Base-by-base conservation (phyloP, 2,113 vertebrate species). In the Apaloderma vittatum region DNA sequence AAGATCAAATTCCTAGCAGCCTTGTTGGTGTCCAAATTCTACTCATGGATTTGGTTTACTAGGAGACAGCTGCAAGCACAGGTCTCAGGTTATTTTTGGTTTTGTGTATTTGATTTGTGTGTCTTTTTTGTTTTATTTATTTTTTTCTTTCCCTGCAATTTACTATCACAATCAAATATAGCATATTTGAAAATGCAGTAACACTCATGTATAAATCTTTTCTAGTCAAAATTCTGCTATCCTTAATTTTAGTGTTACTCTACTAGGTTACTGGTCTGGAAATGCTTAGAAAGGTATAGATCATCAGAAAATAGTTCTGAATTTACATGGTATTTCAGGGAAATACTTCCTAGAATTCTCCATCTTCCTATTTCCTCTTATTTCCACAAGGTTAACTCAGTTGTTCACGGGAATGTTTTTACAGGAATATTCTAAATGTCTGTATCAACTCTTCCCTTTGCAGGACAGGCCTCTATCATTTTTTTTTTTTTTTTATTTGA, bases 271-370 rank as follows among this genome's bases (percentile, higher is more conserved):
- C 54, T 67, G 40, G 40, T 63, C 30, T 85, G 73, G 34, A 89
- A 93, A 85, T 81, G 48, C 17, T 75, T 62, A 61, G 51, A 8
- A 88, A 36, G 11, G 11, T 52, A 3, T 81, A 61, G 77, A 65
- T 89, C 36, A 88, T 22, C 58, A 90, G 67, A 82, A 87, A 88
- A 54, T 21, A 84, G 36, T 77, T 93, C 3, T 92, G 24, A 55
- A 83, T 9, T 83, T 82, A 37, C 2, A 3, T 36, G n/a, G 6
- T 88, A 55, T 80, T 55, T 46, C n/a, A 36, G 87, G 11, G 9
- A 58, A 83, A 82, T 92, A 86, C 52, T 90, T 70, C 9, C 34
- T 62, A 49, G 55, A 46, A 34, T 66, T 90, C 30, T 9, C 16
- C 11, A 1, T 29, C 8, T 76, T 91, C 57, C 30, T 9, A n/a